Evolutionary conservation across 2,888 invertebrate genomes (phyloP), one percentile per base, ranked within the genome.

Genomic region (Glyphotaelius pellucidus): DNA sequence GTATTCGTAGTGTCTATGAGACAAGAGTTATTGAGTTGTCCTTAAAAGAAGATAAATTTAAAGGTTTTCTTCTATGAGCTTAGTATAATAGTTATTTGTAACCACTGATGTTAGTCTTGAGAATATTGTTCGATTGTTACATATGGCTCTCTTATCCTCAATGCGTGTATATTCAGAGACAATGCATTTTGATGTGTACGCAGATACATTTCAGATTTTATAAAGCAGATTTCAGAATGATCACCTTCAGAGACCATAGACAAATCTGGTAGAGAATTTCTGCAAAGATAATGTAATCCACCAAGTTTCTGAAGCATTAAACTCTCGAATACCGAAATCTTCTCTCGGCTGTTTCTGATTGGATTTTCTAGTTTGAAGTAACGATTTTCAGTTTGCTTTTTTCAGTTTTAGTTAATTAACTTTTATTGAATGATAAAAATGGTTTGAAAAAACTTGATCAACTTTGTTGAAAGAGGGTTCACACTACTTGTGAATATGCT

Each of bases 1-100:
- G 80, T 92, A 90, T 85, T 67, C 25, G 84, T 84, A 52, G 80
- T 92, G 92, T 92, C 90, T 92, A n/a, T 19, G 83, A 83, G 80
- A 88, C 84, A 90, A 25, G 67, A 80, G 52, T 80, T 31, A 86
- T 90, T 90, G 81, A 90, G 25, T 90, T 86, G 84, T 79, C 42
- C 15, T 91, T 84, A 85, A 38, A 67, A 87, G 67, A 31, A 52
- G 31, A 12, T 67, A 31, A 52, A 67, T 67, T 30, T 87, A 30
- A 15, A 25, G 31, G 47, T 67, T 87, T 67, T 52, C 35, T 87
- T 87, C 32, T 14, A 87, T 32, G 87, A 87, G 87, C 87, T 87
- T 87, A 52, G 42, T 42, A 86, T 86, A 14, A 86, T 86, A 47
- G 83, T 83, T 83, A 38, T 83, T 32, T 83, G 32, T 19, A 83